Evolutionary conservation across 1,140 invertebrate genomes (phyloP).

Genomic region (Lepidotrigona ventralis): DNA sequence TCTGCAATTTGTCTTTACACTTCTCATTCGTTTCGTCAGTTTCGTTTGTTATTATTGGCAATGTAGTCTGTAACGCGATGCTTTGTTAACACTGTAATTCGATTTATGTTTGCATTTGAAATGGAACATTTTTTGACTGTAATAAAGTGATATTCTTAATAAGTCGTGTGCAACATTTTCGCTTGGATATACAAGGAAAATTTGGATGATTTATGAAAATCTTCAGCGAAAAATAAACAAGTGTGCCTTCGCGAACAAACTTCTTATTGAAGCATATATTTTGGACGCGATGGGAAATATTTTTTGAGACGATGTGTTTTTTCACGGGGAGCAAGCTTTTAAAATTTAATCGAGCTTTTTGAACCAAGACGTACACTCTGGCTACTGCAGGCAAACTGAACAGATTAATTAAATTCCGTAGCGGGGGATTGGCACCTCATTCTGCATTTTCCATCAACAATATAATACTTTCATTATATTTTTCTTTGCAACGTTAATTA

Average conservation of each 20-base stretch:
- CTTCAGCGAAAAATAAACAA: not conserved
- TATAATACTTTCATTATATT: not conserved
- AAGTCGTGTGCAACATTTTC: too few species aligned
- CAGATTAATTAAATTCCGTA: slow-evolving; percentile 27
- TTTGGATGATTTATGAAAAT: not conserved
- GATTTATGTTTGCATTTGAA: too few species aligned
- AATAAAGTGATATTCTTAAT: too few species aligned
- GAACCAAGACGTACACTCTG: not conserved
- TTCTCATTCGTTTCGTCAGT: not conserved
- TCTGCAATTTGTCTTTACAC: not conserved
- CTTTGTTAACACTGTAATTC: too few species aligned
- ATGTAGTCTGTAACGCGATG: too few species aligned
- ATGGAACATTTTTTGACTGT: too few species aligned
- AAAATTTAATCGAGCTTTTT: not conserved
- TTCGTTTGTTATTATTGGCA: too few species aligned
- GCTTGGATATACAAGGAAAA: not conserved
- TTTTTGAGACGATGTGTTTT: not conserved
- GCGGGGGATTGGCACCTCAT: not conserved
- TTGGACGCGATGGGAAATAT: not conserved
- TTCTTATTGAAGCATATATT: not conserved
- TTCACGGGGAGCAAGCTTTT: not conserved
- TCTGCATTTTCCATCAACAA: not conserved
- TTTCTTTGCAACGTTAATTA: slow-evolving; percentile 10
- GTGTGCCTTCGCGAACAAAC: not conserved
- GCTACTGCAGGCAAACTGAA: not conserved